Evolutionary conservation across 1,140 invertebrate species (phyloP).

Genomic region (Drosophila funebris): DNA sequence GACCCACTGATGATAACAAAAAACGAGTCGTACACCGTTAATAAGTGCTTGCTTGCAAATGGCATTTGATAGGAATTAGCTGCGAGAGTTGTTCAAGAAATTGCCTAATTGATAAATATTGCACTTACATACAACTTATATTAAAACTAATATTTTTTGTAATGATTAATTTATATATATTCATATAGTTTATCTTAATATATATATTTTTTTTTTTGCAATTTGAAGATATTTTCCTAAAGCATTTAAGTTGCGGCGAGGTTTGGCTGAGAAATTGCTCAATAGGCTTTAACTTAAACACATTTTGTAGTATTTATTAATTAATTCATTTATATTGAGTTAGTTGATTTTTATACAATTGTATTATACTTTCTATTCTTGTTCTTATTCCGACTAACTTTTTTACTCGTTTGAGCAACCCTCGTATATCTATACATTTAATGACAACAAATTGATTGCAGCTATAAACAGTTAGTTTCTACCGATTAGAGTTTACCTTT

Average conservation of each 20-base stretch:
- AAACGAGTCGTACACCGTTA: not conserved
- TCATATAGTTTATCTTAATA: not conserved
- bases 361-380: too few relatives aligned
- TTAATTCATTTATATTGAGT: too few relatives aligned
- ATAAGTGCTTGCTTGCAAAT: not conserved
- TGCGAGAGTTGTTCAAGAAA: not conserved
- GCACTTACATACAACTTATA: too few relatives aligned
- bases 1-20: constrained; percentile 5
- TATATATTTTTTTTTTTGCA: too few relatives aligned
- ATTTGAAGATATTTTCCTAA: too few relatives aligned
- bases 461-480: constrained; percentile 7
- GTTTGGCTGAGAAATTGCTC: too few relatives aligned
- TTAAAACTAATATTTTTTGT: too few relatives aligned
- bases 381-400: not conserved
- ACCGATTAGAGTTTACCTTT: constrained; percentile 13
- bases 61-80: not conserved
- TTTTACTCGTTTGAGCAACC: not conserved
- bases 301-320: too few relatives aligned
- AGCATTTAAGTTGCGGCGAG: too few relatives aligned
- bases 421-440: not conserved
- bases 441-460: not conserved
- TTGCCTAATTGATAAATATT: not conserved
- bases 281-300: too few relatives aligned
- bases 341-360: not conserved
- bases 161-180: too few relatives aligned